These are phyloP conservation scores for Sinodicranocentrus sp. DNA, from an alignment of 2,888 invertebrate species.

Conservation along the genomic window DNA sequence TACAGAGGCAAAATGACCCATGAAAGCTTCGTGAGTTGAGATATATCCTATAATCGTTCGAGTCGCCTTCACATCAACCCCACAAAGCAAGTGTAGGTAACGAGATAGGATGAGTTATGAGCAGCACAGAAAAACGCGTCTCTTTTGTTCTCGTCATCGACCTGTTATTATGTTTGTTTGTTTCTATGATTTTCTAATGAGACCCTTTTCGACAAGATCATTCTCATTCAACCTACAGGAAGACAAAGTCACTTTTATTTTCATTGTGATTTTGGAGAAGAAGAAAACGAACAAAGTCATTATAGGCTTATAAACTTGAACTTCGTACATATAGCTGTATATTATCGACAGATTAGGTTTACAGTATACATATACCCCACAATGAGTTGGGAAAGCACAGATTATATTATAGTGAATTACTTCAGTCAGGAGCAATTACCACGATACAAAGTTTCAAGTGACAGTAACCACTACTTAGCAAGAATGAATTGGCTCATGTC, in stretches of 20 bases:
- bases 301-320: too few relatives aligned
- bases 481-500: slow-evolving; percentile 27
- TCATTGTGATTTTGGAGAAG: too few relatives aligned
- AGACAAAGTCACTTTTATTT: neutral
- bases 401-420: too few relatives aligned
- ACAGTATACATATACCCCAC: too few relatives aligned
- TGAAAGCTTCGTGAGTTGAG: too few relatives aligned
- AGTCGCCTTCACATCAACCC: neutral
- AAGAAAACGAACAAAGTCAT: too few relatives aligned
- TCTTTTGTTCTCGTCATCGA: slow-evolving; percentile 2
- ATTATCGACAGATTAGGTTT: too few relatives aligned
- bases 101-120: too few relatives aligned
- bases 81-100: too few relatives aligned
- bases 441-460: slow-evolving; percentile 34
- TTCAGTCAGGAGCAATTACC: too few relatives aligned
- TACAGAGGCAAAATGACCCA: slow-evolving; percentile 7
- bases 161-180: slow-evolving; percentile 42
- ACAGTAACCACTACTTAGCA: slow-evolving; percentile 27
- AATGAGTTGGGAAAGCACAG: too few relatives aligned
- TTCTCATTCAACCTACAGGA: slow-evolving; percentile 1
- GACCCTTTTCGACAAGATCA: slow-evolving; percentile 49
- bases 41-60: too few relatives aligned
- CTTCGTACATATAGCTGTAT: neutral
- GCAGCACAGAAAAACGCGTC: neutral
- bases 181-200: slow-evolving; percentile 52